Evolutionary conservation across 1,140 invertebrate genomes (phyloP).

Genomic region (Hylyphantes graminicola): DNA sequence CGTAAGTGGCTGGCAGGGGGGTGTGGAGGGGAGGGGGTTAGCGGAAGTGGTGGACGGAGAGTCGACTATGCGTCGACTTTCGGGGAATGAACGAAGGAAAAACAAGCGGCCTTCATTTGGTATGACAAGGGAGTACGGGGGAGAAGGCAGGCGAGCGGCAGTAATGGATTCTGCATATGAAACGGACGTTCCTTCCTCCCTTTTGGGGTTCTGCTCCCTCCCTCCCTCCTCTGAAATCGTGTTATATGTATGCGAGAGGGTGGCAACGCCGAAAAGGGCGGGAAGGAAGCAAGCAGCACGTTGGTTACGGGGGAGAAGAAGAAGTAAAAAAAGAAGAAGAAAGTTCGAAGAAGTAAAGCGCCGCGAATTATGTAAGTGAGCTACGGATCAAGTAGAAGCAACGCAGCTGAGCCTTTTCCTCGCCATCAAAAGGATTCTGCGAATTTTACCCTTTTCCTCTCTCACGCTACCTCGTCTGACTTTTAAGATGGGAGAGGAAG

Average conservation of each 20-base stretch:
- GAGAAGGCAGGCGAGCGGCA: constrained; percentile 22
- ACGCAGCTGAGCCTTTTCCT: constrained; percentile 10
- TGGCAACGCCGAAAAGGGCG: constrained; percentile 30
- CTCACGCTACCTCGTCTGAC: neutral
- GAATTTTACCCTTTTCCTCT: constrained; percentile 43
- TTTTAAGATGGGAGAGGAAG: neutral
- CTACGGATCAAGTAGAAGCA: constrained; percentile 45
- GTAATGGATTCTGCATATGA: constrained; percentile 61
- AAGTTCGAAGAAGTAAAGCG: constrained; percentile 43
- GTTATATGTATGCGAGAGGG: constrained; percentile 47
- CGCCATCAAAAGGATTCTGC: constrained; percentile 37
- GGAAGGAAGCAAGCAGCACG: neutral
- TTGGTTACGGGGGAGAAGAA: neutral
- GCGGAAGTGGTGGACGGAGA: too few species aligned
- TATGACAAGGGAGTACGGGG: constrained; percentile 57
- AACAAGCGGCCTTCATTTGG: constrained; percentile 56
- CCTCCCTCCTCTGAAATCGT: constrained; percentile 37
- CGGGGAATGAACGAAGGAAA: constrained; percentile 40
- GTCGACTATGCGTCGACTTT: constrained; percentile 22
- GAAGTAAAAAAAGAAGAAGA: constrained; percentile 5
- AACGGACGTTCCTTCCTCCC: constrained; percentile 51
- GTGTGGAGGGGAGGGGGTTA: constrained; percentile 11
- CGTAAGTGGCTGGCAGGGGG: constrained; percentile 30
- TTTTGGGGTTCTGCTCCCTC: neutral
- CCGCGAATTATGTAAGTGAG: constrained; percentile 60